These are phyloP conservation scores for Neogale vison DNA, from an alignment of 2,113 vertebrate genomes.

Conservation along the genomic window DNA sequence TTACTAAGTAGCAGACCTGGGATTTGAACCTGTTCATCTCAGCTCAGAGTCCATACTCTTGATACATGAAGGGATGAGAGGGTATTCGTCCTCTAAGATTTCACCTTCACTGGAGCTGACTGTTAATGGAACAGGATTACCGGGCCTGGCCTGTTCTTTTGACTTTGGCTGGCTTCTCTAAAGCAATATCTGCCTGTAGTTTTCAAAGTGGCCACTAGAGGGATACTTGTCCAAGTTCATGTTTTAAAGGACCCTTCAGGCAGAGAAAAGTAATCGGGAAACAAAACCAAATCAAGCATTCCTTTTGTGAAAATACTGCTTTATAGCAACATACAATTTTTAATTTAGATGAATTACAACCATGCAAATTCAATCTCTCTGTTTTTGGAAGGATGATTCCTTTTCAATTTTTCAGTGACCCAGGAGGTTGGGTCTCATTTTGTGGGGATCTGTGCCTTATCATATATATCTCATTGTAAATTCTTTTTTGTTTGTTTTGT, in stretches of 20 bases:
- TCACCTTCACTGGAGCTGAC: background rate
- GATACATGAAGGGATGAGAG: rapidly evolving
- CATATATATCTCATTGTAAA: background rate
- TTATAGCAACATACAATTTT: background rate
- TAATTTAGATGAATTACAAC: background rate
- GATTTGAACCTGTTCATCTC: background rate
- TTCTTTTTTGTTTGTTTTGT: background rate
- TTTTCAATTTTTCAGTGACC: background rate
- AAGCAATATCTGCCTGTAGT: background rate
- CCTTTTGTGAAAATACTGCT: background rate
- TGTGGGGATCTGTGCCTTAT: background rate
- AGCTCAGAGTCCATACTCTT: background rate
- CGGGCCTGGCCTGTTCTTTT: background rate
- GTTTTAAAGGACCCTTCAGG: background rate
- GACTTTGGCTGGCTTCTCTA: background rate
- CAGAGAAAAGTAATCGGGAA: background rate
- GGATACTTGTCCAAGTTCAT: background rate
- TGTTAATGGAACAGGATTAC: background rate
- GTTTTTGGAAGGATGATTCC: background rate
- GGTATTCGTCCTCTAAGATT: background rate
- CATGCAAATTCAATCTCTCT: background rate
- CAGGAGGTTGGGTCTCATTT: background rate
- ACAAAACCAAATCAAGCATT: background rate
- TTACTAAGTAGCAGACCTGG: background rate
- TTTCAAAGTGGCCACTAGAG: slow-evolving; percentile 62